Percentiles rank a stretch among this genome's conserved stretches.
These are phyloP conservation scores for Nomada lathburiana DNA, from an alignment of 2,888 invertebrate genomes.

Conservation along the genomic window DNA sequence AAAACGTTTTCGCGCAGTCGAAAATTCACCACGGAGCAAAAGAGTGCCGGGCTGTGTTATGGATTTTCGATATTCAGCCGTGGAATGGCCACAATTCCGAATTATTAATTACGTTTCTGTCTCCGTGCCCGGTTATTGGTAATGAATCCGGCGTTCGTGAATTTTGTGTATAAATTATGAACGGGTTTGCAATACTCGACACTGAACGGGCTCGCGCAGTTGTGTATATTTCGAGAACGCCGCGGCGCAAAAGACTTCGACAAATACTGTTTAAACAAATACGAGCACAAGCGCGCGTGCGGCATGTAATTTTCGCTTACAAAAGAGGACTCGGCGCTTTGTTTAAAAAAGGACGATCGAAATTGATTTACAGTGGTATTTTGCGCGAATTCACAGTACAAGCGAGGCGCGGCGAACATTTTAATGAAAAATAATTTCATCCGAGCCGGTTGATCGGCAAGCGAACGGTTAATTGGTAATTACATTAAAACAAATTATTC, in stretches of 20 bases:
- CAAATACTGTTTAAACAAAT: slow-evolving; percentile 46
- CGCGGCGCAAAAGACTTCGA: slow-evolving; percentile 24
- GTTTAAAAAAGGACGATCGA: slow-evolving; percentile 20
- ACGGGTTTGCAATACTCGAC: slow-evolving; percentile 37
- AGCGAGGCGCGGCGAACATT: neutral
- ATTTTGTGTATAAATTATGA: slow-evolving; percentile 58
- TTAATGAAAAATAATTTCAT: slow-evolving; percentile 80
- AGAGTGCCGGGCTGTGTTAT: slow-evolving; percentile 39
- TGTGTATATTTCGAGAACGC: slow-evolving; percentile 8
- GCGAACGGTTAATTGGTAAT: slow-evolving; percentile 80
- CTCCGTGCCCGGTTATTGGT: slow-evolving; percentile 57
- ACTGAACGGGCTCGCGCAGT: slow-evolving; percentile 4
- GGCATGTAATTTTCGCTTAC: slow-evolving; percentile 17
- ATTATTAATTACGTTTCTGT: slow-evolving; percentile 62
- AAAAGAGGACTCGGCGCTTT: slow-evolving; percentile 17
- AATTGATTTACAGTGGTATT: neutral
- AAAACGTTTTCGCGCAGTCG: neutral
- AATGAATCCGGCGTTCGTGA: slow-evolving; percentile 55
- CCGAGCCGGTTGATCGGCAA: slow-evolving; percentile 41
- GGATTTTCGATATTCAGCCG: slow-evolving; percentile 54
- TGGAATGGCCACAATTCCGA: slow-evolving; percentile 59
- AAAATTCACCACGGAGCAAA: slow-evolving; percentile 49
- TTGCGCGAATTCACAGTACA: neutral
- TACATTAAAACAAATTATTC: slow-evolving; percentile 83
- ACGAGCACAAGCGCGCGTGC: neutral